Evolutionary conservation across 1,140 invertebrate genomes (phyloP), one percentile per base, ranked within the genome.

Genomic region (Diachasma alloeum): DNA sequence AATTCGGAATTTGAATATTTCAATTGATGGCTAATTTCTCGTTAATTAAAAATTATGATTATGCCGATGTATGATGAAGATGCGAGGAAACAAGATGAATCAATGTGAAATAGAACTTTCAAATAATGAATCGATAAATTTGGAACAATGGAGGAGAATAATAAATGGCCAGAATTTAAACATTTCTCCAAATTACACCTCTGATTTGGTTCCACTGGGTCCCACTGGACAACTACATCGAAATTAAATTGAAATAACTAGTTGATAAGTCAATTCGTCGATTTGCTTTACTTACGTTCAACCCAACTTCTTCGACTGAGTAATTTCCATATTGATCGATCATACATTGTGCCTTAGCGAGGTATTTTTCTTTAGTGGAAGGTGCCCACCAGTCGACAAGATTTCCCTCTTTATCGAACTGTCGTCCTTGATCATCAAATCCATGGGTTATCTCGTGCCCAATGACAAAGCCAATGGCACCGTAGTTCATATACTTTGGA

Each of bases 371-470:
- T 79, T 95, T 94, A 0, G 95, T 96, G 77, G 90, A 88, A 36
- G 92, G 88, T 66, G 93, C 92, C 96, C 96, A 97, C 96, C 96
- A 97, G 83, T 96, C 93, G 0, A 93, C 90, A 68, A 96, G 88
- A 85, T 96, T 97, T 42, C 97, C 97, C 67, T 96, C 92, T 77
- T 95, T 95, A 87, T 98, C 96, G 83, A 96, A 98, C 90, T 97
- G 96, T 19, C 96, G 92, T 48, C 95, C 95, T 87, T 96, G 94
- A 86, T 97, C 96, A 88, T 98, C 97, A 85, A 98, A 98, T 11
- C 95, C 96, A 85, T 98, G 97, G 0, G 96, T 97, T 59, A 98
- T 96, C 91, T 98, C 96, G 83, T 97, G 96, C 0, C 96, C 97
- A 86, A 98, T 97, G 4, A 98, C 95, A 81, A 96, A 96, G 6